These are phyloP conservation scores for Cynopterus sphinx DNA, from an alignment of 2,797 vertebrate genomes.

Conservation along the genomic window DNA sequence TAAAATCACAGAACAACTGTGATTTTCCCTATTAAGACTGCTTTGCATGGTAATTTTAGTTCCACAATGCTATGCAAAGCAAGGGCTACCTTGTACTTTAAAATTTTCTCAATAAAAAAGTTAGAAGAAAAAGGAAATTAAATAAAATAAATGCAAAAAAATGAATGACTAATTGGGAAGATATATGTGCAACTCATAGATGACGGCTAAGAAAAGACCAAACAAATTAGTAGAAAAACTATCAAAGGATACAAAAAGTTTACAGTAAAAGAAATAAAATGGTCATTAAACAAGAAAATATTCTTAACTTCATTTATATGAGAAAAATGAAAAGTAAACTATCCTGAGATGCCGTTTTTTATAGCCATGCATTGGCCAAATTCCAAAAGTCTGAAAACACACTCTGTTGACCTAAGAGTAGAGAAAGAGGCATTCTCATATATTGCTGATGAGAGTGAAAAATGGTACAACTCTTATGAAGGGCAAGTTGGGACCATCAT, in stretches of 20 bases:
- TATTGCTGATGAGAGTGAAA: background rate
- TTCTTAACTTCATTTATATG: background rate
- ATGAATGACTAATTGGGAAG: background rate
- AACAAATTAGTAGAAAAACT: background rate
- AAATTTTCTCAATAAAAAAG: background rate
- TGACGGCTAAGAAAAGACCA: background rate
- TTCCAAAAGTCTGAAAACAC: background rate
- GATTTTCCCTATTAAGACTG: background rate
- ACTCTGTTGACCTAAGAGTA: no score
- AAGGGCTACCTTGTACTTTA: background rate
- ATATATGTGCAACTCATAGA: background rate
- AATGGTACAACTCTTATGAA: accelerated
- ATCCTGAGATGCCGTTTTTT: background rate
- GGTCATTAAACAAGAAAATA: background rate
- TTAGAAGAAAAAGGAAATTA: background rate
- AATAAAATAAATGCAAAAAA: conserved; percentile 4
- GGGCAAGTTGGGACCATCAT: background rate
- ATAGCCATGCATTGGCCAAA: background rate
- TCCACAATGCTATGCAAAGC: background rate
- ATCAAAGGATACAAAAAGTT: background rate
- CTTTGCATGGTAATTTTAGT: background rate
- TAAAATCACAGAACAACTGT: background rate
- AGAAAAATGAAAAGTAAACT: background rate
- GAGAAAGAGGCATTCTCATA: background rate
- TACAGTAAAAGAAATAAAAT: background rate